phyloP scores from a whole-genome alignment of 2,113 vertebrate genomes.

The Antechinus flavipes region DNA sequence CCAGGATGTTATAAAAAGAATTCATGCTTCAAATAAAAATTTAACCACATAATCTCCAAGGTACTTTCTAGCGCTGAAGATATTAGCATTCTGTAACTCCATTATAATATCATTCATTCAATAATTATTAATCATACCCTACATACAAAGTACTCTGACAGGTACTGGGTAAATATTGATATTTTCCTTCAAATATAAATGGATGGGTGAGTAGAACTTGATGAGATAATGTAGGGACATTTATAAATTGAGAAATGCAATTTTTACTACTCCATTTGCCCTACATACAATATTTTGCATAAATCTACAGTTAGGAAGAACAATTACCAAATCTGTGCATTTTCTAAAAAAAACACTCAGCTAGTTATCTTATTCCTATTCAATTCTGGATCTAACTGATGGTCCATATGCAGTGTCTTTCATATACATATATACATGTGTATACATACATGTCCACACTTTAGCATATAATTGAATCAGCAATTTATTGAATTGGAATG shows the following conservation, averaged over 20 bases:
- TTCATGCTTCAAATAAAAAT: not conserved
- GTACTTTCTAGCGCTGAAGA: not conserved
- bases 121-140: not conserved
- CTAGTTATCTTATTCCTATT: not conserved
- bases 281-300: conserved; percentile 19
- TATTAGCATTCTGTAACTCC: not conserved
- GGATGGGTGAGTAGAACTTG: conserved; percentile 36
- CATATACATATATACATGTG: not conserved
- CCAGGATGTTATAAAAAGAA: not conserved
- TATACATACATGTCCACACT: too few species aligned
- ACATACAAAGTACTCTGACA: conserved; percentile 3
- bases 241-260: not conserved
- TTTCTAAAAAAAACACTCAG: not conserved
- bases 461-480: too few species aligned
- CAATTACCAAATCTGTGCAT: not conserved
- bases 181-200: conserved; percentile 3
- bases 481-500: too few species aligned
- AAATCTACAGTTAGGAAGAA: conserved; percentile 37
- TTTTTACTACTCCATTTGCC: conserved; percentile 27
- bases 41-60: not conserved
- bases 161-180: conserved; percentile 4
- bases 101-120: not conserved
- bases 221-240: conserved; percentile 42
- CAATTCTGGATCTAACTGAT: not conserved
- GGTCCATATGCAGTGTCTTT: not conserved